phyloP scores from a whole-genome alignment of 30 jellyfish, hydroid and myxozoan genomes.

The Hydra vulgaris region DNA sequence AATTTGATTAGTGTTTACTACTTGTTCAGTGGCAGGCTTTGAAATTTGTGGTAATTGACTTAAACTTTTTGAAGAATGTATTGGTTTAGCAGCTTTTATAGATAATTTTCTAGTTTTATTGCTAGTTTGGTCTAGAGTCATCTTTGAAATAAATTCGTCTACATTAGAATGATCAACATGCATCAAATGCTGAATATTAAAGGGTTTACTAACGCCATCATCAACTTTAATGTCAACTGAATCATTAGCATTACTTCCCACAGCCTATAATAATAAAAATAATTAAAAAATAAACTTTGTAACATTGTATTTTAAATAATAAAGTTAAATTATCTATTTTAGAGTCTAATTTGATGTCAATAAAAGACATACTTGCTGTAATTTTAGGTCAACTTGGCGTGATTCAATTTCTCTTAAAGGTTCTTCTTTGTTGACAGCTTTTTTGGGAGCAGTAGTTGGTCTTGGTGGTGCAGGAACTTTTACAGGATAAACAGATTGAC shows the following conservation, averaged over 20 bases:
- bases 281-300: neutral
- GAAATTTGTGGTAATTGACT: neutral
- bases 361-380: neutral
- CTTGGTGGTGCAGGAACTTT: neutral
- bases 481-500: neutral
- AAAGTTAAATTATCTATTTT: too few relatives aligned
- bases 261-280: neutral
- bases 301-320: neutral
- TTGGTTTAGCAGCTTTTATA: neutral
- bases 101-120: neutral
- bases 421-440: neutral
- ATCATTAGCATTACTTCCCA: neutral
- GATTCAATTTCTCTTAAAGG: neutral
- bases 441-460: neutral
- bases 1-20: neutral
- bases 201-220: slow-evolving; percentile 80
- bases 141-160: slow-evolving; percentile 73
- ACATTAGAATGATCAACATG: slow-evolving; percentile 84
- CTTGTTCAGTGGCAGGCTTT: neutral
- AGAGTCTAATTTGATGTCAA: neutral
- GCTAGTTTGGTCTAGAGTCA: slow-evolving; percentile 25
- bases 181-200: slow-evolving; percentile 79
- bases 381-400: too few relatives aligned
- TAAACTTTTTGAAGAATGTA: neutral
- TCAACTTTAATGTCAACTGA: too few relatives aligned